Percentiles rank a stretch among this genome's conserved stretches.
These are phyloP conservation scores for Menura novaehollandiae DNA, from an alignment of 2,113 vertebrate genomes.

Conservation along the genomic window DNA sequence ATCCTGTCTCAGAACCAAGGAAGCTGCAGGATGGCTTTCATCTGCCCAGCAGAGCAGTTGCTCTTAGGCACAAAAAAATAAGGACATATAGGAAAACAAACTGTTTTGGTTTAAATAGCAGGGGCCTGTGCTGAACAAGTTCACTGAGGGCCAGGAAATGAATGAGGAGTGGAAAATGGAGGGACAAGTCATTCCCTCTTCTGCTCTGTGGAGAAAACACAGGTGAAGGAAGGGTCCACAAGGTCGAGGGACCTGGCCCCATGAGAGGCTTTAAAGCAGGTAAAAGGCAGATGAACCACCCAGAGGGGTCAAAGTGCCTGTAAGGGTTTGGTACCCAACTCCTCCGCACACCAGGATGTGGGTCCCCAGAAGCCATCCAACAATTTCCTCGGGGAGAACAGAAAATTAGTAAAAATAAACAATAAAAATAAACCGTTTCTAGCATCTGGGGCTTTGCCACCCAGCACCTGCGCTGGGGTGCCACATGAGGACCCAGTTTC, in stretches of 20 bases:
- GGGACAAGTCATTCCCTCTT: neutral
- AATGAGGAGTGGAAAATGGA: neutral
- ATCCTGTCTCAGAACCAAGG: neutral
- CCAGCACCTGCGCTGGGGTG: neutral
- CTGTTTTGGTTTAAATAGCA: neutral
- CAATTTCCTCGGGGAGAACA: neutral
- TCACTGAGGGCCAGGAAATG: neutral
- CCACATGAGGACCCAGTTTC: neutral
- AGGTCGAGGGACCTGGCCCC: accelerated
- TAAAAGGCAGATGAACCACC: neutral
- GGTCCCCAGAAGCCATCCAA: neutral
- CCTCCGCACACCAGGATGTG: accelerated
- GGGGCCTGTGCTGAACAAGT: neutral
- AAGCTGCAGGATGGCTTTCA: neutral
- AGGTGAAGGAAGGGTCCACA: neutral
- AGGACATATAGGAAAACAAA: accelerated
- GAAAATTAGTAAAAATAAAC: neutral
- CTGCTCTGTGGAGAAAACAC: neutral
- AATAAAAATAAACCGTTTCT: neutral
- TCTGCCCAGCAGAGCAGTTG: neutral
- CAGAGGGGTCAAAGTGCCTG: neutral
- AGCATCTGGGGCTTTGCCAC: neutral
- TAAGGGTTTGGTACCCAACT: neutral
- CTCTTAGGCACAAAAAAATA: neutral
- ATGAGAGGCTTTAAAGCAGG: neutral